Evolutionary conservation across 2,888 invertebrate genomes (phyloP), one percentile per base, ranked within the genome.

Genomic region (Pimpla rufipes): DNA sequence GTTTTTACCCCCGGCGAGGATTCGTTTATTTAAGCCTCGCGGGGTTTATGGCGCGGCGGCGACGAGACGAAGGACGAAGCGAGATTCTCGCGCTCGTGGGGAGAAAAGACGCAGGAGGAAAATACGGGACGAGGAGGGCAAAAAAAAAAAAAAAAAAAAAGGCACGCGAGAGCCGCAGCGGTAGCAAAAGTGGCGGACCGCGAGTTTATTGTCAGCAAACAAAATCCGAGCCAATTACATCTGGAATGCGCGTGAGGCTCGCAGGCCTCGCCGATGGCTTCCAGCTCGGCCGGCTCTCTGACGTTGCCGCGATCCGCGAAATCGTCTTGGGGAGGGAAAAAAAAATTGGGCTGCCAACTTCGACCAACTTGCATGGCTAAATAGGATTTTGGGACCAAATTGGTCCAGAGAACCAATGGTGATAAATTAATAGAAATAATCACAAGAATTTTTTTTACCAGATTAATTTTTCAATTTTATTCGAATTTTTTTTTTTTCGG

Each of bases 201-300:
- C 87, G 85, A 45, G 89, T 90, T 90, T 90, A 90, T 90, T 85
- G 89, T 89, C 87, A 76, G 88, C 88, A 88, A 89, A 90, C 90
- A 89, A 91, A 90, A 91, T 91, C 89, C 86, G 79, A 88, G 87
- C 89, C 89, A 91, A 92, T 91, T 89, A 90, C 89, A 86, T 64
- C 52, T 85, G 89, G 91, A 90, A 91, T 90, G 88, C 87, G 77
- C 50, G 86, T n/a, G 52, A 35, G 66, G n/a, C n/a, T n/a, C n/a
- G n/a, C n/a, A n/a, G n/a, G n/a, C n/a, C 16, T 50, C 42, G 7
- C 35, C 16, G 47, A 67, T 47, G 47, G 23, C 66, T 66, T 64
- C 50, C 64, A 74, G 40, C 29, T 29, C 29, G n/a, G 29, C 29
- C 5, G 29, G 29, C 29, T 29, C 3, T n/a, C 29, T 29, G 29